These are phyloP conservation scores for Lophura nycthemera DNA, from an alignment of 2,113 vertebrate species.

Conservation along the genomic window DNA sequence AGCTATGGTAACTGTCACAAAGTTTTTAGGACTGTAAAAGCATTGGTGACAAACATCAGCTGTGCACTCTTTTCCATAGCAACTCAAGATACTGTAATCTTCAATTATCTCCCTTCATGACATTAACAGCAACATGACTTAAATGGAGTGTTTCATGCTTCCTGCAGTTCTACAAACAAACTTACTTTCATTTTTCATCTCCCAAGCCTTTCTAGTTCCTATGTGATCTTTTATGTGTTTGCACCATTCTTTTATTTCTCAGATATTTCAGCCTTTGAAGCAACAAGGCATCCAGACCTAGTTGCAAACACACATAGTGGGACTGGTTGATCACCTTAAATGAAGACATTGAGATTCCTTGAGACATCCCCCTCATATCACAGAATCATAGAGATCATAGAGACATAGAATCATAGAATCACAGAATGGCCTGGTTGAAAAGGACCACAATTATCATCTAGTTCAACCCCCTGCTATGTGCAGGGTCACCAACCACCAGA, in stretches of 20 bases:
- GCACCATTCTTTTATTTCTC: neutral
- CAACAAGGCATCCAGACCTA: neutral
- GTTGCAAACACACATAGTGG: neutral
- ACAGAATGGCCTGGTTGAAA: too few relatives aligned
- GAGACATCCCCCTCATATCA: neutral
- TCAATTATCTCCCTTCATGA: neutral
- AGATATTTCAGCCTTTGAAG: neutral
- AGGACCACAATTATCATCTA: too few relatives aligned
- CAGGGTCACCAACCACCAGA: too few relatives aligned
- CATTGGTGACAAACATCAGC: neutral
- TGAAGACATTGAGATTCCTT: neutral
- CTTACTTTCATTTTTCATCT: neutral
- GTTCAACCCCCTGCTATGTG: too few relatives aligned
- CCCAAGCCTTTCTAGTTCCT: neutral
- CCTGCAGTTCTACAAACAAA: neutral
- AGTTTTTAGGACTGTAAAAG: neutral
- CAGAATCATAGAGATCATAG: too few relatives aligned
- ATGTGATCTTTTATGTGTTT: neutral
- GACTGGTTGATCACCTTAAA: neutral
- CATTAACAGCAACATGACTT: neutral
- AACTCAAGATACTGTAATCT: neutral
- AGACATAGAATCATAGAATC: too few relatives aligned
- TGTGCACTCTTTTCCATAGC: neutral
- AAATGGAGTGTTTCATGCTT: neutral
- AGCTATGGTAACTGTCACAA: conserved; percentile 4